phyloP scores from a whole-genome alignment of 2,113 vertebrate genomes.

The Crotalus helleri region DNA sequence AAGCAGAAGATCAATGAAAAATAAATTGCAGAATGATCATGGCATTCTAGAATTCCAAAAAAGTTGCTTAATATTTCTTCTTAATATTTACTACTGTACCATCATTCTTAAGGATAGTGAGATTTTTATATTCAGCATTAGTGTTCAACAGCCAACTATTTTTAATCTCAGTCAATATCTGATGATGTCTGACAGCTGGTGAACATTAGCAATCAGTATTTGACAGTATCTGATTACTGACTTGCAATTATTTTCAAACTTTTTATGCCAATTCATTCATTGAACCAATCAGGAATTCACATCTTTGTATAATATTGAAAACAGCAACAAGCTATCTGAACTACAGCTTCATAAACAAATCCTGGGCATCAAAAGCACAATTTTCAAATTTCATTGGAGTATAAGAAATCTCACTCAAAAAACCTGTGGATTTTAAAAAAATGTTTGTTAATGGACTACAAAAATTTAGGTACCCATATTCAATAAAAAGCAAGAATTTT shows the following conservation, averaged over 20 bases:
- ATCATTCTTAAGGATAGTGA: background rate
- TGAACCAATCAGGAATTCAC: constrained; percentile 7
- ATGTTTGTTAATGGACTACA: background rate
- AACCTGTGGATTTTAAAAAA: background rate
- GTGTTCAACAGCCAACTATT: background rate
- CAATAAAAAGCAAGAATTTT: background rate
- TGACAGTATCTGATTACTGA: constrained; percentile 18
- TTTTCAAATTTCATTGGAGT: background rate
- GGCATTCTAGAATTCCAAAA: background rate
- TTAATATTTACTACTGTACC: background rate
- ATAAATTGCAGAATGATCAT: constrained; percentile 24
- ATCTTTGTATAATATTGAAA: background rate
- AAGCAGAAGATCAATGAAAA: constrained; percentile 11
- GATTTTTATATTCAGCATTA: background rate
- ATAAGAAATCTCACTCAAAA: background rate
- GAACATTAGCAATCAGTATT: constrained; percentile 27
- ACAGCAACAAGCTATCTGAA: background rate
- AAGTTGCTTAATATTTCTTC: background rate
- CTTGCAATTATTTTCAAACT: constrained; percentile 1
- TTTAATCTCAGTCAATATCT: constrained; percentile 6
- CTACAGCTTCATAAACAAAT: background rate
- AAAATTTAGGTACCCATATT: background rate
- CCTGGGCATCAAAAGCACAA: background rate
- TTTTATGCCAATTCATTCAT: constrained; percentile 10
- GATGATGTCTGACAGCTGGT: constrained; percentile 16